Conservation (phyloP, 1,140 invertebrate species). For the Drosophila albomicans region DNA sequence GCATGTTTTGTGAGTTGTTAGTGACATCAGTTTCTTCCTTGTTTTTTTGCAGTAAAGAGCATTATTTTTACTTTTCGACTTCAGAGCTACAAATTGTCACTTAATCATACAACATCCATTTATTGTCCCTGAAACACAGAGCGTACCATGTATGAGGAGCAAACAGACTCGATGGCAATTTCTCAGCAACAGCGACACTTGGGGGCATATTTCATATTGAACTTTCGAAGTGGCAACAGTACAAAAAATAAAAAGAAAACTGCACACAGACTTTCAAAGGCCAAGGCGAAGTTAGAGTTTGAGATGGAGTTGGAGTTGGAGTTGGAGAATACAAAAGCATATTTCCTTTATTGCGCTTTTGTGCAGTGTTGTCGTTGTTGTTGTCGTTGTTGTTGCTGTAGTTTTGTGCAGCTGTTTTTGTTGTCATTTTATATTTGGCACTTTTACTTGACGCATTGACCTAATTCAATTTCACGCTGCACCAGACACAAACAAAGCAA, state of each 20-base stretch:
- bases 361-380: neutral
- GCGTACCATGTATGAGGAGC: neutral
- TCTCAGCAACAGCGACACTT: too few species aligned
- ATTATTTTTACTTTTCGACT: too few species aligned
- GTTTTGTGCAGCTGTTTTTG: slow-evolving; percentile 22
- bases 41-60: too few species aligned
- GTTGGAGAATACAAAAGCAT: slow-evolving; percentile 19
- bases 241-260: neutral
- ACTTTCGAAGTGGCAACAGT: neutral
- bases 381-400: neutral
- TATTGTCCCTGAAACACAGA: too few species aligned
- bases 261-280: neutral
- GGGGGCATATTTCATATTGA: neutral
- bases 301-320: too few species aligned
- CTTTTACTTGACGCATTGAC: slow-evolving; percentile 72
- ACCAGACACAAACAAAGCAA: slow-evolving; percentile 58
- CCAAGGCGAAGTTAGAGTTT: too few species aligned
- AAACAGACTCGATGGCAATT: neutral
- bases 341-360: slow-evolving; percentile 62
- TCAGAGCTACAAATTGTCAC: too few species aligned
- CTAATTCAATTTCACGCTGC: slow-evolving; percentile 76
- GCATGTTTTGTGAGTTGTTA: too few species aligned
- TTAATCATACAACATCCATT: too few species aligned
- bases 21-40: too few species aligned
- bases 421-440: slow-evolving; percentile 65